Evolutionary conservation across 2,888 invertebrate species (phyloP), one percentile per base, ranked within the genome.

Genomic region (Eupeodes latifasciatus): DNA sequence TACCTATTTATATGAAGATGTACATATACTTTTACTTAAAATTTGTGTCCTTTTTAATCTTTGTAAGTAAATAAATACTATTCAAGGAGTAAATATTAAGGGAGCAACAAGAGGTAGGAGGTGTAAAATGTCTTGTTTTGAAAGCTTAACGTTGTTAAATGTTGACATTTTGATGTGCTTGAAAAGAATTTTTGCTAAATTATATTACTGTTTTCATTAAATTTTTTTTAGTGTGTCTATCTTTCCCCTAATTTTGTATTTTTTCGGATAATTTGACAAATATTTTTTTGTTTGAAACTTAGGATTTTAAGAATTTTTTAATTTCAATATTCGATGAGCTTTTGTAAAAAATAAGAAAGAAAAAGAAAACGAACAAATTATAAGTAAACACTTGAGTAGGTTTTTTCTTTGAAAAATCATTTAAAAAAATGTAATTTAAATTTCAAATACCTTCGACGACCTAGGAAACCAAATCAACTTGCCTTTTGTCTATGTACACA

Each of bases 341-440:
- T 11, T 19, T 19, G 5, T 34, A 40, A 40, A 5, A 40, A 40
- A 40, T 1, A 40, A 9, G 14, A 27, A 59, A 27, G 12, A 0
- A 57, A 57, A 9, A 14, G 2, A n/a, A 34, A 59, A 40, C 40
- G 40, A 5, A 40, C 40, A 40, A 59, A 14, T 34, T 59, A 12
- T 59, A 59, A 34, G 34, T 7, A 59, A 59, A 14, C 14, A 51
- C 47, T 51, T 67, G 14, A 51, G 12, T 27, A 14, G 27, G 66
- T 34, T 67, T 67, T 67, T 10, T 1, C 9, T 40, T 40, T 40
- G 27, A 36, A 59, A 34, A 14, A 34, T 27, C 1, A 12, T 36
- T 40, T 4, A 5, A 27, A 27, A 36, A 36, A 34, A 59, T 36
- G 34, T 66, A 47, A 67, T 67, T 67, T 51, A n/a, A 67, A 67